phyloP scores from a whole-genome alignment of 2,888 invertebrate genomes.

The Choristoneura rosaceana region DNA sequence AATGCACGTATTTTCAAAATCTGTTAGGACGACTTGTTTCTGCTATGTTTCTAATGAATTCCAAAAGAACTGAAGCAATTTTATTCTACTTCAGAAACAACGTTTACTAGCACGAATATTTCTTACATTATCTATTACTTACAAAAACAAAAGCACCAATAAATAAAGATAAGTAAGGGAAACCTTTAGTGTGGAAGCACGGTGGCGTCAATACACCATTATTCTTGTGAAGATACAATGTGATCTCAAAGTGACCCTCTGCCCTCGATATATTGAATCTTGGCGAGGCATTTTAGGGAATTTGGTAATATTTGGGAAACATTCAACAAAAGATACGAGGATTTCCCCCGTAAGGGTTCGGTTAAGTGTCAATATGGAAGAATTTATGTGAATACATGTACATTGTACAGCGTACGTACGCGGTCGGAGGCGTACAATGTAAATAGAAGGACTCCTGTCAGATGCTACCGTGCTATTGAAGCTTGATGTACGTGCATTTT shows the following conservation, averaged over 20 bases:
- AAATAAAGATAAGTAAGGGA: slow-evolving; percentile 11
- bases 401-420: slow-evolving; percentile 37
- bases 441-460: slow-evolving; percentile 30
- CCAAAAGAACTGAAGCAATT: too few relatives aligned
- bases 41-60: too few relatives aligned
- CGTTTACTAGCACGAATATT: neutral
- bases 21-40: too few relatives aligned
- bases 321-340: slow-evolving; percentile 71
- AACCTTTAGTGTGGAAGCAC: slow-evolving; percentile 14
- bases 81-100: neutral
- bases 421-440: slow-evolving; percentile 19
- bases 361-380: slow-evolving; percentile 66
- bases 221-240: slow-evolving; percentile 54
- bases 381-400: slow-evolving; percentile 66
- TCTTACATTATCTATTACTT: neutral
- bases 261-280: slow-evolving; percentile 62
- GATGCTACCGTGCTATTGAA: slow-evolving; percentile 25
- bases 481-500: slow-evolving; percentile 8
- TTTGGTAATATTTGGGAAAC: slow-evolving; percentile 65
- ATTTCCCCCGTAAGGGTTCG: slow-evolving; percentile 60
- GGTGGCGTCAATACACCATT: slow-evolving; percentile 51
- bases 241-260: slow-evolving; percentile 52
- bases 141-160: slow-evolving; percentile 1
- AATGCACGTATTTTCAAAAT: too few relatives aligned
- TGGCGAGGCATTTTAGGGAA: slow-evolving; percentile 61